Conservation (phyloP, 1,140 invertebrate genomes). For the Globodera rostochiensis region DNA sequence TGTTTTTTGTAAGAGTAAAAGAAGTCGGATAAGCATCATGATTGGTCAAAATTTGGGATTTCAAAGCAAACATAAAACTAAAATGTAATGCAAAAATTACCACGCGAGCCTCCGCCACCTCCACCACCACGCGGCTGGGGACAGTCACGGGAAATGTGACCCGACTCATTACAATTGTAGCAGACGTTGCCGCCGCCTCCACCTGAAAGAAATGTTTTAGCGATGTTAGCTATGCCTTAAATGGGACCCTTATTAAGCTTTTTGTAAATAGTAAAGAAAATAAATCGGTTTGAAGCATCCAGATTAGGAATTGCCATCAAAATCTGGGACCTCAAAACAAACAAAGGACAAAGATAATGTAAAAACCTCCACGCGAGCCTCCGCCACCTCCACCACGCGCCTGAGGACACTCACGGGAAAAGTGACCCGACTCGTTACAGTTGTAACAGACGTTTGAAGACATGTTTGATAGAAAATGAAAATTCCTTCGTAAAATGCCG, state of each 20-base stretch:
- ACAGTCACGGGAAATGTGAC: slow-evolving; percentile 23
- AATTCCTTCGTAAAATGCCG: neutral
- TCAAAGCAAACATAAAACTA: neutral
- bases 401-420: slow-evolving; percentile 17
- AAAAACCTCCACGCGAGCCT: neutral
- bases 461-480: neutral
- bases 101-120: slow-evolving; percentile 4
- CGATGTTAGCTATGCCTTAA: too few species aligned
- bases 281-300: too few species aligned
- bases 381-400: neutral
- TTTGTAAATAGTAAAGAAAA: too few species aligned
- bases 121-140: neutral
- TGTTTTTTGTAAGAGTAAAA: too few species aligned
- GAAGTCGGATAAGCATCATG: too few species aligned
- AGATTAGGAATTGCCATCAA: too few species aligned
- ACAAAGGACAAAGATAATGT: neutral
- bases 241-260: too few species aligned
- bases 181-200: neutral
- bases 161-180: slow-evolving; percentile 10
- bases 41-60: too few species aligned
- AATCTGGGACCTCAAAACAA: neutral
- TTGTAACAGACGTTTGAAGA: neutral
- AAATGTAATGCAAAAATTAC: neutral
- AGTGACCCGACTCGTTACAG: slow-evolving; percentile 8
- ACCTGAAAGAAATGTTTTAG: neutral